phyloP scores from a whole-genome alignment of 2,113 vertebrate genomes.

The Microcebus tavaratra region DNA sequence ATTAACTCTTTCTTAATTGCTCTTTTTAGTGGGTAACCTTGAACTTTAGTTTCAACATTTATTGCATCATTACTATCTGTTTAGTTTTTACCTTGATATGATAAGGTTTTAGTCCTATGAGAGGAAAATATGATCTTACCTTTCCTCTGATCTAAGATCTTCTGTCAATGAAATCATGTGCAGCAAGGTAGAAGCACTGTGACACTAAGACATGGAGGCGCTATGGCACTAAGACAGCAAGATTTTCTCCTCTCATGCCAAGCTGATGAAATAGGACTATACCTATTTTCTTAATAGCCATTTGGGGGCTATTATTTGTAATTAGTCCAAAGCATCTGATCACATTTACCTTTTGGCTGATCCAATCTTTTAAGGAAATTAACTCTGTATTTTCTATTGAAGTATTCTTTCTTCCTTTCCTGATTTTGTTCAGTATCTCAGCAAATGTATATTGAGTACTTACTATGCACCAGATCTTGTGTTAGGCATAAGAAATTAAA shows the following conservation, averaged over 20 bases:
- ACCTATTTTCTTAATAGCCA: background rate
- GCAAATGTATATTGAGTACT: background rate
- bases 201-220: background rate
- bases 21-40: background rate
- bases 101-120: background rate
- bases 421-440: background rate
- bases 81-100: background rate
- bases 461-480: background rate
- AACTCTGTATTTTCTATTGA: background rate
- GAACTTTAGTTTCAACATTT: background rate
- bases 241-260: background rate
- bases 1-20: background rate
- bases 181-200: background rate
- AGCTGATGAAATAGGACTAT: background rate
- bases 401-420: background rate
- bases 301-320: background rate
- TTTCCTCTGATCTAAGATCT: background rate
- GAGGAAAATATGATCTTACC: background rate
- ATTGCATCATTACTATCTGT: background rate
- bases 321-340: background rate
- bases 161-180: background rate
- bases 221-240: background rate
- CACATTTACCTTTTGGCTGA: background rate
- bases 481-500: background rate
- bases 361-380: background rate